These are phyloP conservation scores for Odontothrips loti DNA, from an alignment of 2,888 invertebrate genomes.

Conservation along the genomic window DNA sequence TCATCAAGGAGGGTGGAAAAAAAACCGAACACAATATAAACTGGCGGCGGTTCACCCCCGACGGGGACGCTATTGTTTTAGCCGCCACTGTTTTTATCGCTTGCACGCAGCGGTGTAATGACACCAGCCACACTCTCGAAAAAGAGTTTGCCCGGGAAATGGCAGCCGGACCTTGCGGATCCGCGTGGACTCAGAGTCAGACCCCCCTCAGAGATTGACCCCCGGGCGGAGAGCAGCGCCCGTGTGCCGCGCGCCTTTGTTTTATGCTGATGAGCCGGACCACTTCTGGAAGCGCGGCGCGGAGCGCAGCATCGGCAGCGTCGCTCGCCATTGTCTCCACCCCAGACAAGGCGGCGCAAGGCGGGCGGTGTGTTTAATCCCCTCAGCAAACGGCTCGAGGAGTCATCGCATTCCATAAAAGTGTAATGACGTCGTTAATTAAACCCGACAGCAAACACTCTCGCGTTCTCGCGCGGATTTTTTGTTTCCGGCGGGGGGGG, in stretches of 20 bases:
- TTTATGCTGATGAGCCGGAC: slow-evolving; percentile 12
- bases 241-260: not conserved
- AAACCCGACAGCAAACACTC: slow-evolving; percentile 5
- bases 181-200: too few species aligned
- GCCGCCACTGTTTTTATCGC: slow-evolving; percentile 23
- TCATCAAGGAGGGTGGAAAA: slow-evolving; percentile 3
- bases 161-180: too few species aligned
- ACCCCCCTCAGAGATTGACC: too few species aligned
- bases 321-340: slow-evolving; percentile 3
- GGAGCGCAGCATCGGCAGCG: not conserved
- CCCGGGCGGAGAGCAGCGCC: too few species aligned
- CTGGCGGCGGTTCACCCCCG: not conserved
- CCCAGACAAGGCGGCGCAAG: not conserved
- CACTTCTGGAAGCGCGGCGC: not conserved
- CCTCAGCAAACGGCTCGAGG: slow-evolving; percentile 8
- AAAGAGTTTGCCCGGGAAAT: not conserved
- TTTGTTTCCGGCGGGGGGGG: not conserved
- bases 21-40: slow-evolving; percentile 11
- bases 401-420: slow-evolving; percentile 8
- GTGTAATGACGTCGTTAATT: slow-evolving; percentile 17
- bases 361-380: slow-evolving; percentile 9
- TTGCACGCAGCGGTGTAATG: slow-evolving; percentile 9
- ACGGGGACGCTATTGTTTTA: slow-evolving; percentile 5
- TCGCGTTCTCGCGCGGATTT: not conserved
- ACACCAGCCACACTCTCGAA: slow-evolving; percentile 2